phyloP scores from a whole-genome alignment of 2,113 vertebrate genomes.

The Gymnogyps californianus region DNA sequence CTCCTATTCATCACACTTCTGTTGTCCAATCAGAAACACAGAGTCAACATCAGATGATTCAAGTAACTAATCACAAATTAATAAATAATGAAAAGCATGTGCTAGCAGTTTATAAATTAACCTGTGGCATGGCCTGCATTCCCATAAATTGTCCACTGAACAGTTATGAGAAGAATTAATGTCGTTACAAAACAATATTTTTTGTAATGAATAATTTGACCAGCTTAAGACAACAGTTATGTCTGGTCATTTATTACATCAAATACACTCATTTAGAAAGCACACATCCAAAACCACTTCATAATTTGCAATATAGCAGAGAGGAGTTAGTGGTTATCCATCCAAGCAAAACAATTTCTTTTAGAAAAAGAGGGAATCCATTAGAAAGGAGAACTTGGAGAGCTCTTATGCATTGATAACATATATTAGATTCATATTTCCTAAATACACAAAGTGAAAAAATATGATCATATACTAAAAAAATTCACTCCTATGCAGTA shows the following conservation, averaged over 20 bases:
- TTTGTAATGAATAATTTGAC: background rate
- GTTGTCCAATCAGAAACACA: background rate
- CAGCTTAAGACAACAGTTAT: background rate
- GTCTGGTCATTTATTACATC: background rate
- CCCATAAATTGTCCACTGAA: background rate
- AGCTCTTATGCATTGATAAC: background rate
- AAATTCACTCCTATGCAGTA: background rate
- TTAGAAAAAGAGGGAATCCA: background rate
- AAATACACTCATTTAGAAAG: background rate
- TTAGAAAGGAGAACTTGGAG: background rate
- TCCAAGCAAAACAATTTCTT: conserved; percentile 26
- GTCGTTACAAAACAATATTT: background rate
- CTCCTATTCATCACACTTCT: background rate
- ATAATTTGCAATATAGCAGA: conserved; percentile 12
- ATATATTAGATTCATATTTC: background rate
- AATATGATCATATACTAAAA: background rate
- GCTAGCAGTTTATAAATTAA: conserved; percentile 16
- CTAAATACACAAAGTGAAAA: conserved; percentile 3
- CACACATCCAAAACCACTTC: conserved; percentile 27
- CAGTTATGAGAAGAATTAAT: background rate
- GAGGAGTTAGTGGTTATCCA: conserved; percentile 4
- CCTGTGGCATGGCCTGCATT: background rate
- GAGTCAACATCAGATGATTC: background rate
- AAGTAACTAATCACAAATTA: background rate
- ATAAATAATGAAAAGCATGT: background rate